phyloP scores from a whole-genome alignment of 2,797 vertebrate genomes.

The Ispidina lecontei region DNA sequence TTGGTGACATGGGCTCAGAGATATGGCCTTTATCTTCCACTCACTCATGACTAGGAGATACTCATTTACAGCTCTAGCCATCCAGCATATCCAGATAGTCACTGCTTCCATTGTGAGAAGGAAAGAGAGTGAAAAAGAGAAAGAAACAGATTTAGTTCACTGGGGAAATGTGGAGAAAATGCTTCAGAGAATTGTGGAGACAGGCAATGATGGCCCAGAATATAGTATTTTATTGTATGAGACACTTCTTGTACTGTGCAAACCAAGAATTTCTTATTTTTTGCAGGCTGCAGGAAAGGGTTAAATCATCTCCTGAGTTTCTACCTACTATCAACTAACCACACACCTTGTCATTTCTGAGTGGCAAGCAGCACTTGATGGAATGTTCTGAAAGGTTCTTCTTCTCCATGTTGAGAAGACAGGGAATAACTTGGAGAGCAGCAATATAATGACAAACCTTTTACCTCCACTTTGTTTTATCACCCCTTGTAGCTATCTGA shows the following conservation, averaged over 20 bases:
- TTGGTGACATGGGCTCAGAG: background rate
- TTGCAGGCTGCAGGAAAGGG: background rate
- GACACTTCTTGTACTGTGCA: background rate
- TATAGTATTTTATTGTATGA: background rate
- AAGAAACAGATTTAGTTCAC: background rate
- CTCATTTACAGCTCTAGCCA: background rate
- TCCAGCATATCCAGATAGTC: background rate
- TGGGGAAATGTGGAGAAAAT: background rate
- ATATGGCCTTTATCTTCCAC: rapidly evolving
- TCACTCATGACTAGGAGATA: background rate
- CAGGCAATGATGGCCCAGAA: background rate
- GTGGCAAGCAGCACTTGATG: background rate
- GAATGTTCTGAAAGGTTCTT: background rate
- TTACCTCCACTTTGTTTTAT: background rate
- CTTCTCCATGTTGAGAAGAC: background rate
- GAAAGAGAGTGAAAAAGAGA: background rate
- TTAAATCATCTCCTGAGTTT: background rate
- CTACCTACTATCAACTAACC: background rate
- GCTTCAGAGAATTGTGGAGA: background rate
- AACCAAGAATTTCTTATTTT: background rate
- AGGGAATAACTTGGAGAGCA: background rate
- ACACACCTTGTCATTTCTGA: background rate
- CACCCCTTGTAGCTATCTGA: background rate
- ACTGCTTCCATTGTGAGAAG: background rate
- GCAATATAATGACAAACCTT: background rate